Evolutionary conservation across 2,797 vertebrate genomes (phyloP), one percentile per base, ranked within the genome.

Genomic region (Hozukius guyotensis): DNA sequence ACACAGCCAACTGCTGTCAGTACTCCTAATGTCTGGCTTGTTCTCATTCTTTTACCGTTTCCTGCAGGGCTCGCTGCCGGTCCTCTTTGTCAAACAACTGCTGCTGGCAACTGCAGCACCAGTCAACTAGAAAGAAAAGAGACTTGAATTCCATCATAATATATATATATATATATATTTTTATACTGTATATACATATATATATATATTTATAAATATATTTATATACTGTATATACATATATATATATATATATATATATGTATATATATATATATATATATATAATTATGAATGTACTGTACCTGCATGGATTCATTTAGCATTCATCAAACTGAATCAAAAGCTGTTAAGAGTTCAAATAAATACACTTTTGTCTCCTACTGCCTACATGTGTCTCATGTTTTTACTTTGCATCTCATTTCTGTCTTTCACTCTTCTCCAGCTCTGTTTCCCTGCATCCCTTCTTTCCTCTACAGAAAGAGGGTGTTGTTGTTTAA

Each of bases 401-500:
- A 13, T 55, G 56, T 34, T 64, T 57, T 65, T 46, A 52, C 29
- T 32, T n/a, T 53, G 14, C 61, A 32, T 75, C 8, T 46, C 25
- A 70, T 62, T 63, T 20, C 13, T 70, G 14, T 72, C 24, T 13
- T 49, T 73, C 53, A 14, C 9, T 82, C 7, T 29, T 22, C 34
- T 77, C 31, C 24, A 24, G 12, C 8, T 36, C 42, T 42, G 5
- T 18, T 70, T 66, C 38, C 38, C 38, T 72, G 6, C n/a, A 5
- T 31, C 52, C 11, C 10, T 32, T 6, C n/a, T 63, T 34, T 52
- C 20, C 64, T 79, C 22, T 42, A 63, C 53, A 60, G 34, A 63
- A 36, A 67, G 55, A 31, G 62, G 78, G 18, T 9, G 36, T 32
- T 11, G 36, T 46, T 64, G 49, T 83, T 88, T 83, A 1, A 36